Base-by-base conservation (phyloP, 1,140 invertebrate species). In the Cyphomyrmex costatus region DNA sequence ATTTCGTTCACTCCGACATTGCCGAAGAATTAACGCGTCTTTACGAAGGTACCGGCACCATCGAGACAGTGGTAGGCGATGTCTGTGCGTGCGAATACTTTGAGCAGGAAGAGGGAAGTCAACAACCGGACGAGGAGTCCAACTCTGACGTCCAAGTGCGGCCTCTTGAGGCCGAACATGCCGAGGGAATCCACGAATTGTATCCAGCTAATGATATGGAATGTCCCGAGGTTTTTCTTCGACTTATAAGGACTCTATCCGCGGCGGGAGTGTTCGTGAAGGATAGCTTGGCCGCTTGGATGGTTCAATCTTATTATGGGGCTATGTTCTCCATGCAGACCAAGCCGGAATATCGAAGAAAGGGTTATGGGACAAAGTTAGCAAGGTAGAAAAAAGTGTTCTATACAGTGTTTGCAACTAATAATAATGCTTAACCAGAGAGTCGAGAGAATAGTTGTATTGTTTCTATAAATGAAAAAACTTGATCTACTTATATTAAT, bases 271-370 rank as follows among this genome's bases (percentile, higher is more conserved):
- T 98, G 78, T 98, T 98, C 93, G 94, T 94, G 63, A 94, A 95
- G 51, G 97, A 96, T 36, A 96, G 97, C 87, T 93, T 98, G 30
- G 97, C 97, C 8, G 97, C 97, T 8, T 98, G 97, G 97, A 98
- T 98, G 97, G 97, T 98, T 42, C 97, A 98, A 91, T 98, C 97
- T 3, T 98, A 98, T 94, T 98, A 98, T 93, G 97, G 97, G 27
- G 97, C 97, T 60, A 98, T 98, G 97, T 98, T 98, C 94, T 98
- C 97, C n/a, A 98, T 98, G 97, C 97, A 98, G 94, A 98, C 97
- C 73, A 96, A 96, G 93, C 97, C 97, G 33, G 97, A 98, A 92
- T 97, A 96, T 93, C 96, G 97, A 84, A 96, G 97, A 89, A 98
- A 98, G 96, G 97, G 97, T 88, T 96, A 93, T 90, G 95, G 94